These are phyloP conservation scores for Pogonus chalceus DNA, from an alignment of 1,140 invertebrate species.

Conservation along the genomic window DNA sequence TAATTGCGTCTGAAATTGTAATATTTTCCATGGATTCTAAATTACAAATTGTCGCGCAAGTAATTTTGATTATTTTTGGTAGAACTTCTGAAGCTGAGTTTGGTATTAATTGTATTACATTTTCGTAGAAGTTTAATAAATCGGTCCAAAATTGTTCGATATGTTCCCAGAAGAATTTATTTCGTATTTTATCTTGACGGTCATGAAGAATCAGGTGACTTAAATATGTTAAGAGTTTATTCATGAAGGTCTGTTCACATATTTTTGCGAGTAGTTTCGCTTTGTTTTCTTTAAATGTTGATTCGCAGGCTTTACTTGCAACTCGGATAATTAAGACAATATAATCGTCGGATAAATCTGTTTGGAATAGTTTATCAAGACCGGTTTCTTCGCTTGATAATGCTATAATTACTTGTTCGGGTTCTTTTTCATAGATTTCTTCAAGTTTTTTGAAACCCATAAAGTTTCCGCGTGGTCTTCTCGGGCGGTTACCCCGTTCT, in stretches of 20 bases:
- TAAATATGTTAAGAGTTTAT: conserved; percentile 29
- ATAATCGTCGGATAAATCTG: conserved; percentile 13
- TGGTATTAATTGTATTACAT: conserved; percentile 32
- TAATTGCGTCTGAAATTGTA: conserved; percentile 28
- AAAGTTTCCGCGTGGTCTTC: background rate
- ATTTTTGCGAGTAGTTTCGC: conserved; percentile 30
- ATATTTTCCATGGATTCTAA: conserved; percentile 31
- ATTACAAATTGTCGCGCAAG: conserved; percentile 30
- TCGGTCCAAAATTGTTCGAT: conserved; percentile 35
- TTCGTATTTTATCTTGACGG: conserved; percentile 25
- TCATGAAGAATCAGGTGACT: conserved; percentile 31
- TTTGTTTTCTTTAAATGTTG: conserved; percentile 33
- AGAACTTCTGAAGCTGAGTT: conserved; percentile 31
- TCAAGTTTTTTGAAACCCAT: conserved; percentile 18
- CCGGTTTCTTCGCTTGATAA: conserved; percentile 8
- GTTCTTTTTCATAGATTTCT: conserved; percentile 14
- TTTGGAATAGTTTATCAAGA: conserved; percentile 13
- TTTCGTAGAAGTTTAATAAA: conserved; percentile 30
- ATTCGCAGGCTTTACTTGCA: conserved; percentile 30
- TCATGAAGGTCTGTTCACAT: conserved; percentile 33
- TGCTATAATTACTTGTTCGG: conserved; percentile 12
- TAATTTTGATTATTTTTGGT: conserved; percentile 31
- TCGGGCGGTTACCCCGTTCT: background rate
- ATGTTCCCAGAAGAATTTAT: conserved; percentile 35
- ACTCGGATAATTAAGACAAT: conserved; percentile 25